phyloP scores from a whole-genome alignment of 2,797 vertebrate species.

The Sebastes nivosus region DNA sequence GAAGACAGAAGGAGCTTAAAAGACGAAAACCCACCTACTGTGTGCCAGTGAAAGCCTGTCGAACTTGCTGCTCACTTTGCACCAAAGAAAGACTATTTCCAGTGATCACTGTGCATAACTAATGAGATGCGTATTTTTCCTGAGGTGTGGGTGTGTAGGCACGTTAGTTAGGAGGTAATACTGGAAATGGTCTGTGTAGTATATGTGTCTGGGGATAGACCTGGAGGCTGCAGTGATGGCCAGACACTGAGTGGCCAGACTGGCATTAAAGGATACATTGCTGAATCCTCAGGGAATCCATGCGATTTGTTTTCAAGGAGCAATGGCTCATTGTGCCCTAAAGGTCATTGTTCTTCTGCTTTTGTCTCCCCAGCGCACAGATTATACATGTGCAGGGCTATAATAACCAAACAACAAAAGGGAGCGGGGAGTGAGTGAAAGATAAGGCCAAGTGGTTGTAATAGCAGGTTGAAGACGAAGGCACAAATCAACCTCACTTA shows the following conservation, averaged over 20 bases:
- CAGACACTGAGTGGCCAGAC: not conserved
- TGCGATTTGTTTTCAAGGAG: slow-evolving; percentile 56
- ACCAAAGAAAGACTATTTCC: slow-evolving; percentile 49
- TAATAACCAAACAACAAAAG: slow-evolving; percentile 46
- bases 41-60: slow-evolving; percentile 53
- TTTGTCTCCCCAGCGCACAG: slow-evolving; percentile 40
- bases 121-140: slow-evolving; percentile 49
- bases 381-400: slow-evolving; percentile 49
- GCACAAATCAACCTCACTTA: slow-evolving; percentile 15
- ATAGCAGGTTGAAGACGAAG: slow-evolving; percentile 14
- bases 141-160: slow-evolving; percentile 35
- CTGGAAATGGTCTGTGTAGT: not conserved
- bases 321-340: slow-evolving; percentile 40
- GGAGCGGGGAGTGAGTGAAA: slow-evolving; percentile 5
- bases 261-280: not conserved
- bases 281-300: slow-evolving; percentile 22
- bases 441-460: slow-evolving; percentile 23
- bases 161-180: slow-evolving; percentile 3
- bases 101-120: slow-evolving; percentile 39
- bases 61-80: slow-evolving; percentile 56
- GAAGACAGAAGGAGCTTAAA: slow-evolving; percentile 36
- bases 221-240: slow-evolving; percentile 7
- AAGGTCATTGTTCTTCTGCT: slow-evolving; percentile 63
- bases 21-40: slow-evolving; percentile 45
- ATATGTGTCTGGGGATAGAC: not conserved